Percentiles rank a stretch among this genome's conserved stretches.
Conservation (phyloP, 2,888 invertebrate genomes). For the Watsonalla cultraria region DNA sequence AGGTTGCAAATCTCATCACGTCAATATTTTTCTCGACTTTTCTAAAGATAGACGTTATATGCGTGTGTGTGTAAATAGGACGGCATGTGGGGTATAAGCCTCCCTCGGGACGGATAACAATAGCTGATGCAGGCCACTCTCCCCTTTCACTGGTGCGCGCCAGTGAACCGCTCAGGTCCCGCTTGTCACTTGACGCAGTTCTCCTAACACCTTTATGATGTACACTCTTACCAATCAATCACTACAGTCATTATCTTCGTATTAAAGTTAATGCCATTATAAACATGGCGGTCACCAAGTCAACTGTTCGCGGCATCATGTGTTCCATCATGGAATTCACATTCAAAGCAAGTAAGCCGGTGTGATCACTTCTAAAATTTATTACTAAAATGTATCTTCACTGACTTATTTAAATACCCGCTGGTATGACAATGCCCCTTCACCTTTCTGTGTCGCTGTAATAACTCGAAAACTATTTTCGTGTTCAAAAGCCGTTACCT, state of each 20-base stretch:
- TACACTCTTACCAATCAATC: conserved; percentile 22
- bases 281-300: conserved; percentile 64
- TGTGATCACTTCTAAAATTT: conserved; percentile 6
- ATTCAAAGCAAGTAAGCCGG: conserved; percentile 72
- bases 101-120: conserved; percentile 71
- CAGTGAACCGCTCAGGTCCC: conserved; percentile 60
- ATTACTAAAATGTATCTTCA: neutral
- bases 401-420: neutral
- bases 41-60: conserved; percentile 13
- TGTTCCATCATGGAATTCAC: conserved; percentile 74
- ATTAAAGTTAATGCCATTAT: neutral
- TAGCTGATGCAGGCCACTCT: conserved; percentile 61
- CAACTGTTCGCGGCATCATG: conserved; percentile 70
- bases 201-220: conserved; percentile 45
- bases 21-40: neutral
- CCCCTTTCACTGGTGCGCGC: conserved; percentile 71
- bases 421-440: neutral
- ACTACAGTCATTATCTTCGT: neutral
- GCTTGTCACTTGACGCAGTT: conserved; percentile 44
- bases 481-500: neutral
- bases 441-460: neutral
- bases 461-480: neutral
- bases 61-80: conserved; percentile 63
- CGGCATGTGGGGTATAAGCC: conserved; percentile 51
- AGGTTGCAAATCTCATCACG: neutral